These are phyloP conservation scores for Xiphorhynchus elegans DNA, from an alignment of 2,113 vertebrate species.

Conservation along the genomic window DNA sequence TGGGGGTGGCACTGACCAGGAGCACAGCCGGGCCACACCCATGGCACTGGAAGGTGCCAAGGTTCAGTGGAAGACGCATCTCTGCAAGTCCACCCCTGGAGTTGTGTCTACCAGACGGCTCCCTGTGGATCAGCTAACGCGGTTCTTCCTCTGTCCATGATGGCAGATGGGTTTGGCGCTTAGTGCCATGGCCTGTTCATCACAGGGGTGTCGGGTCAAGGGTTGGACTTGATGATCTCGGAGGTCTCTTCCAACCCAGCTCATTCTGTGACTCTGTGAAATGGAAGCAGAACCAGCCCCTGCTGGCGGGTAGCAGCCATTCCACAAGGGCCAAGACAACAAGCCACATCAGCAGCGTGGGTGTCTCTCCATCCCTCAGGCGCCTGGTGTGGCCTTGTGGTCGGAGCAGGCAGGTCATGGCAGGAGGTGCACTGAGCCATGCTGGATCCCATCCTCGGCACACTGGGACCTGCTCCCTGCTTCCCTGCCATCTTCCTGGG, in stretches of 20 bases:
- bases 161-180: neutral
- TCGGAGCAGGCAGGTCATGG: accelerated
- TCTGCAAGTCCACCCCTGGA: too few species aligned
- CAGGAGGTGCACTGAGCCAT: neutral
- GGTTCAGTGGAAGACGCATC: accelerated
- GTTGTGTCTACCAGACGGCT: accelerated
- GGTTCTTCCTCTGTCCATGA: accelerated
- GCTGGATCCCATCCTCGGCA: neutral
- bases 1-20: accelerated
- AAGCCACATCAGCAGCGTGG: accelerated
- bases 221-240: neutral
- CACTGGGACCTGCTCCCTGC: accelerated
- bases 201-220: neutral
- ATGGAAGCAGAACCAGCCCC: neutral
- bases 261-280: neutral
- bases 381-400: accelerated
- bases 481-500: neutral
- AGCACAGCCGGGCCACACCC: accelerated
- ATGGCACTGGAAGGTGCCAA: accelerated
- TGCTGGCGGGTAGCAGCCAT: accelerated
- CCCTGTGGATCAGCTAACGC: accelerated
- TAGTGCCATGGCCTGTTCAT: neutral
- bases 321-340: neutral
- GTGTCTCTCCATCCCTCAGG: accelerated
- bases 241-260: neutral